Evolutionary conservation across 1,140 invertebrate species (phyloP), one percentile per base, ranked within the genome.

Genomic region (Calliopsis andreniformis): DNA sequence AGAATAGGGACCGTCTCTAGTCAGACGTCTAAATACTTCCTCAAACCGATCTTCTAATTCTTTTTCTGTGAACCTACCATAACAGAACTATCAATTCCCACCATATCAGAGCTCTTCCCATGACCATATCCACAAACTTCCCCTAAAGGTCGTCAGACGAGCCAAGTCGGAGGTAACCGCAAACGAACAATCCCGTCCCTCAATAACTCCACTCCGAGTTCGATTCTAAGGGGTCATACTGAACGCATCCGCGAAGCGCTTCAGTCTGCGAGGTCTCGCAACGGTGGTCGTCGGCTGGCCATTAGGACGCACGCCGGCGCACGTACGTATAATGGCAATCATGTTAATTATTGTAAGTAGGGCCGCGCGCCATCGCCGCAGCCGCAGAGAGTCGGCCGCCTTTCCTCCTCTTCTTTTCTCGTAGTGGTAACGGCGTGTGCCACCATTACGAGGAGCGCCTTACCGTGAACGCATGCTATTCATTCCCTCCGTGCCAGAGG

Each of bases 291-390:
- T 43, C 45, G 70, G 58, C 78, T 82, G 81, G 55, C 86, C 84
- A 86, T 90, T 86, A 89, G 71, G 72, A 80, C 49, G 80, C 83
- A 82, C 78, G 70, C 76, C 77, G 75, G 79, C 82, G 83, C 79
- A 83, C 85, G 82, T 89, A 90, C 87, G 83, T 87, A 87, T 91
- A 90, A 90, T 91, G 84, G 87, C 87, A 90, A 90, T 91, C 89
- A 90, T 89, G 89, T 91, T 91, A 91, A 91, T 90, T 91, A 90
- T 89, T 86, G 86, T 89, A 90, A 90, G 85, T 86, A 89, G 88
- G 86, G 84, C 82, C 70, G 73, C 76, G 70, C 80, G 75, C 77
- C 58, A 61, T 42, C 47, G 70, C 59, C 16, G 43, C 66, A 42
- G 42, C 43, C 25, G 47, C 66, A 42, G 47, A 58, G 53, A 61